Evolutionary conservation across 2,888 invertebrate genomes (phyloP).

Genomic region (Teinopalpus imperialis): DNA sequence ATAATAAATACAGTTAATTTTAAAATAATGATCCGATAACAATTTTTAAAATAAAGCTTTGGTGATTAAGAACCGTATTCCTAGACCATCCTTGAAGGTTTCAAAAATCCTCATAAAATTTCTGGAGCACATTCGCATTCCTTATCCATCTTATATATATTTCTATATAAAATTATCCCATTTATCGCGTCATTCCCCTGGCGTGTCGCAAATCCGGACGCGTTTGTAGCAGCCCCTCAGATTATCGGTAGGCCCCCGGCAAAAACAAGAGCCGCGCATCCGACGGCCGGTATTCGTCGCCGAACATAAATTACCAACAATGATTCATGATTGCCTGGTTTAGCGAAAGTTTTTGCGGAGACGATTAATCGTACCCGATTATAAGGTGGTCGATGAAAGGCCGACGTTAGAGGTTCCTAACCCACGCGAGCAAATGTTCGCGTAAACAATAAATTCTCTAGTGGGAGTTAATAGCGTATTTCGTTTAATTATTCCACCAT

Average conservation of each 20-base stretch:
- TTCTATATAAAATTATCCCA: constrained; percentile 26
- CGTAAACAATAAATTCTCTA: constrained; percentile 6
- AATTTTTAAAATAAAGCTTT: too few species aligned
- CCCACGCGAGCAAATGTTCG: neutral
- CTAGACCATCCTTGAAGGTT: too few species aligned
- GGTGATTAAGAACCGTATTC: too few species aligned
- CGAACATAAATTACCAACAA: constrained; percentile 73
- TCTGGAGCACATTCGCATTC: too few species aligned
- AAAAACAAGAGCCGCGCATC: constrained; percentile 54
- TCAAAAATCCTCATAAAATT: too few species aligned
- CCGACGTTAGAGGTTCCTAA: neutral
- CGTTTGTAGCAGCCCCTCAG: constrained; percentile 61
- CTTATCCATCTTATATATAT: too few species aligned
- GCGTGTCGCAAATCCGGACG: constrained; percentile 56
- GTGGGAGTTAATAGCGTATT: constrained; percentile 19
- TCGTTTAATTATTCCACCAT: constrained; percentile 21
- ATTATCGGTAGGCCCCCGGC: constrained; percentile 63
- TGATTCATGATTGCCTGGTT: constrained; percentile 71
- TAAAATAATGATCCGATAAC: too few species aligned
- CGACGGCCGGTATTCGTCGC: constrained; percentile 47
- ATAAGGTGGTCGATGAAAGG: constrained; percentile 36
- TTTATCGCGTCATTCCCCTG: constrained; percentile 41
- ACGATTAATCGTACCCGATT: constrained; percentile 57
- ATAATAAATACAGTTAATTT: too few species aligned
- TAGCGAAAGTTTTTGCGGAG: constrained; percentile 65